Conservation (phyloP, 2,888 invertebrate species). For the Tetanocera ferruginea region DNA sequence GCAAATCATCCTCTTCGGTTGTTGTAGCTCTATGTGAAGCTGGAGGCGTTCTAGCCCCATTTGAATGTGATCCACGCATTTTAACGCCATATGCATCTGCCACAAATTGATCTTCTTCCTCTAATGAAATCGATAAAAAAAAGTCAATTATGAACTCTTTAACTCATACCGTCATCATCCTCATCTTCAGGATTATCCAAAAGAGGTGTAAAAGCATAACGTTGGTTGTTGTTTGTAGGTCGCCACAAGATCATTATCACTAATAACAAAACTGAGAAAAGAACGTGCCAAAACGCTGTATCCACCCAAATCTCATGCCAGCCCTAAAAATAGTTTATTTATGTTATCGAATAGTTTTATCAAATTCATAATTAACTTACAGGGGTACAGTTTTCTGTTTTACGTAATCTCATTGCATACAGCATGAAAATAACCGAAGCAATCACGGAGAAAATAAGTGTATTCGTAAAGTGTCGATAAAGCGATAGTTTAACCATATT, state of each 20-base stretch:
- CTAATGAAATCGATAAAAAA: conserved; percentile 62
- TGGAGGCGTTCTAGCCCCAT: conserved; percentile 68
- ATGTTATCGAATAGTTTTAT: neutral
- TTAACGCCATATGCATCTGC: conserved; percentile 90
- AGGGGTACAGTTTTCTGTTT: conserved; percentile 80
- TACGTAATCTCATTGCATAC: conserved; percentile 89
- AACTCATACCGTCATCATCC: conserved; percentile 74
- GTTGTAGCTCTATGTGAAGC: conserved; percentile 65
- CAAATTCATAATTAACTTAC: conserved; percentile 67
- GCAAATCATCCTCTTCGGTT: conserved; percentile 81
- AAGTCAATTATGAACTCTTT: neutral
- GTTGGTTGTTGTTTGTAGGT: conserved; percentile 95
- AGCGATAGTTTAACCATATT: conserved; percentile 91
- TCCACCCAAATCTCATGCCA: conserved; percentile 96
- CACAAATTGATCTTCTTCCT: conserved; percentile 87
- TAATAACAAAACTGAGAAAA: conserved; percentile 88
- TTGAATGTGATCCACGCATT: conserved; percentile 74
- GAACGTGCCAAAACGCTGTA: conserved; percentile 94
- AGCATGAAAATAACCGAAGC: conserved; percentile 94
- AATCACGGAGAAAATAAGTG: conserved; percentile 89
- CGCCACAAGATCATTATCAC: conserved; percentile 97
- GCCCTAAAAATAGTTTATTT: conserved; percentile 71
- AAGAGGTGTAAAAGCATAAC: conserved; percentile 93
- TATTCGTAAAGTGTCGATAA: conserved; percentile 95
- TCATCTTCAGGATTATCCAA: conserved; percentile 86